Conservation (phyloP, 2,113 vertebrate species). For the Onychostruthus taczanowskii region DNA sequence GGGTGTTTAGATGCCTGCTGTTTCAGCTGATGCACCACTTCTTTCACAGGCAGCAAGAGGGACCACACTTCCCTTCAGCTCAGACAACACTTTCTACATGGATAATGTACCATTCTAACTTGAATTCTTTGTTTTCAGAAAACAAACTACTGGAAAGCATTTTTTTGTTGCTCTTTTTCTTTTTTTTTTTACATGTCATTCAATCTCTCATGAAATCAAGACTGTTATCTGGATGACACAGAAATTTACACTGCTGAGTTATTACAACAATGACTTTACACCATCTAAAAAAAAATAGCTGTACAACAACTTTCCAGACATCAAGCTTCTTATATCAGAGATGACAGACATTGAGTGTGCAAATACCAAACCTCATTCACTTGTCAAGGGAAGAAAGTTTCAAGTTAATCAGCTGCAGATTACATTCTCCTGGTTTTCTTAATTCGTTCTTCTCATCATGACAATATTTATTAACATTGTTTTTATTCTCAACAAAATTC, state of each 20-base stretch:
- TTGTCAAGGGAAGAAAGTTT: not conserved
- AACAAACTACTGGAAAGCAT: not conserved
- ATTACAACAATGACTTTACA: conserved; percentile 33
- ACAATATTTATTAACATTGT: not conserved
- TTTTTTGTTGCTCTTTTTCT: not conserved
- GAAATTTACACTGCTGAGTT: conserved; percentile 12
- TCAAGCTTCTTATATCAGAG: conserved; percentile 9
- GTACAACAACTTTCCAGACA: conserved; percentile 13
- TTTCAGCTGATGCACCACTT: not conserved
- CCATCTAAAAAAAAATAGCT: not conserved
- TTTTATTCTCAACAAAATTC: conserved; percentile 24
- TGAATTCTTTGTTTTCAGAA: not conserved
- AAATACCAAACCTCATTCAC: conserved; percentile 40
- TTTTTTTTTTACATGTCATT: not conserved
- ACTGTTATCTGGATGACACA: not conserved
- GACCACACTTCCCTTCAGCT: not conserved
- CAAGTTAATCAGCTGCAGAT: conserved; percentile 28
- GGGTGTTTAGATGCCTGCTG: not conserved
- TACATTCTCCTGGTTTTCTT: conserved; percentile 27
- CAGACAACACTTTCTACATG: not conserved
- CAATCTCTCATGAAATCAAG: conserved; percentile 20
- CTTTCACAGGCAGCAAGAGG: not conserved
- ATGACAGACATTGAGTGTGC: conserved; percentile 13
- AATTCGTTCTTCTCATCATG: not conserved
- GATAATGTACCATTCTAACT: not conserved